Evolutionary conservation across 2,888 invertebrate genomes (phyloP), one percentile per base, ranked within the genome.

Genomic region (Meandrusa payeni): DNA sequence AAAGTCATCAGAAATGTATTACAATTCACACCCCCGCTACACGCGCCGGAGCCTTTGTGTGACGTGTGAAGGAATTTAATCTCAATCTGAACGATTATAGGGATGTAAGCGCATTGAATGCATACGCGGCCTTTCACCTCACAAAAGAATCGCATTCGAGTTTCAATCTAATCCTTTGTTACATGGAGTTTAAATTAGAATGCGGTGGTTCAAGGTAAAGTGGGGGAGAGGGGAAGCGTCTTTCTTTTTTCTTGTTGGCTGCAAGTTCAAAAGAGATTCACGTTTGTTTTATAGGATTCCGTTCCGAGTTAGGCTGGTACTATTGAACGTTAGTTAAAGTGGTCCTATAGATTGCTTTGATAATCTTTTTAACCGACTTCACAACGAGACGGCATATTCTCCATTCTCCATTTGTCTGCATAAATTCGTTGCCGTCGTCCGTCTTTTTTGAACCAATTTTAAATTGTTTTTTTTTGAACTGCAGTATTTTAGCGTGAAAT

Each of bases 1-100:
- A 86, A 83, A 76, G 67, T 62, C 83, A 79, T 86, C 83, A 85
- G 63, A 79, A 83, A 80, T 74, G 65, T 79, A 85, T 86, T 86
- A 85, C 63, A 69, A 64, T 64, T 59, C 69, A 76, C 75, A 72
- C 77, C 70, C 69, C 66, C 52, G 77, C 77, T 78, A 77, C 61
- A 57, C 48, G 52, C 50, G 51, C 33, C 20, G 26, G 19, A 13
- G 37, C 20, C 43, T 43, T 32, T 13, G 12, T 43, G 5, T 12
- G 22, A 27, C 28, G 26, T 27, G 37, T 27, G 32, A 44, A 27
- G 32, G 27, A 44, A 9, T 32, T 38, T 22, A 38, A 44, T 38
- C 43, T 44, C 27, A 44, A 44, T 32, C 11, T 5, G n/a, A 15
- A 26, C 4, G 2, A 15, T 11, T 1, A 20, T 38, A 44, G 19